Evolutionary conservation across 2,113 vertebrate species (phyloP).

Genomic region (Misgurnus mizolepis): DNA sequence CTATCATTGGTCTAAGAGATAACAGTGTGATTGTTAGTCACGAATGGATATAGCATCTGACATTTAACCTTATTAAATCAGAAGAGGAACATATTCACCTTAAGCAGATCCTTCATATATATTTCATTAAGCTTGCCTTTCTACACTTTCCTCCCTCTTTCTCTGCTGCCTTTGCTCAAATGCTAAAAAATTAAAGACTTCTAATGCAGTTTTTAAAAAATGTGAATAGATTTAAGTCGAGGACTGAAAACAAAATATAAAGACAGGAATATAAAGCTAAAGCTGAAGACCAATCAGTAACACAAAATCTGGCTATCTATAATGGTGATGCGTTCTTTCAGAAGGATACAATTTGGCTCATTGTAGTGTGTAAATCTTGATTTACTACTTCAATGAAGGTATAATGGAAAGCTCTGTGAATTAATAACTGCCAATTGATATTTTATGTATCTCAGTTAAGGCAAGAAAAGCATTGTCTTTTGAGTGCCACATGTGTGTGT

Average conservation of each 20-base stretch:
- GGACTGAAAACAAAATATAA: not conserved
- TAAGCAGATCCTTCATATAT: slow-evolving; percentile 39
- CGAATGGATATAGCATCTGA: slow-evolving; percentile 6
- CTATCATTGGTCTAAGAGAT: slow-evolving; percentile 11
- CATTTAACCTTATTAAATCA: slow-evolving; percentile 41
- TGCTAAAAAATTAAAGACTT: not conserved
- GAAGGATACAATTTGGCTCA: not conserved
- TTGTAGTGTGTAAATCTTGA: slow-evolving; percentile 21
- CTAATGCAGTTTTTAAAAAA: not conserved
- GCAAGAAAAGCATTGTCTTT: not conserved
- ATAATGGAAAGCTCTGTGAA: slow-evolving; percentile 12
- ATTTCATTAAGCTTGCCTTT: slow-evolving; percentile 40
- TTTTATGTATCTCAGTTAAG: not conserved
- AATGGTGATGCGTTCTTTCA: not conserved
- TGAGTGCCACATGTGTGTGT: not conserved
- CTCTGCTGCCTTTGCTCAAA: not conserved
- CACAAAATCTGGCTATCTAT: slow-evolving; percentile 10
- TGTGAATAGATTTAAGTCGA: not conserved
- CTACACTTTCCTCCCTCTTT: slow-evolving; percentile 9
- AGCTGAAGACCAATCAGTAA: not conserved
- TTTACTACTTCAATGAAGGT: slow-evolving; percentile 27
- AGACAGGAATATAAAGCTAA: not conserved
- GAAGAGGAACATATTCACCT: slow-evolving; percentile 25
- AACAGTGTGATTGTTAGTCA: slow-evolving; percentile 3
- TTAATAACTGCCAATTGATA: slow-evolving; percentile 23